A percentile compares a stretch with the other conserved stretches of the same genome.
These are phyloP conservation scores for Zaprionus ghesquierei DNA, from an alignment of 1,140 invertebrate species.

Conservation along the genomic window DNA sequence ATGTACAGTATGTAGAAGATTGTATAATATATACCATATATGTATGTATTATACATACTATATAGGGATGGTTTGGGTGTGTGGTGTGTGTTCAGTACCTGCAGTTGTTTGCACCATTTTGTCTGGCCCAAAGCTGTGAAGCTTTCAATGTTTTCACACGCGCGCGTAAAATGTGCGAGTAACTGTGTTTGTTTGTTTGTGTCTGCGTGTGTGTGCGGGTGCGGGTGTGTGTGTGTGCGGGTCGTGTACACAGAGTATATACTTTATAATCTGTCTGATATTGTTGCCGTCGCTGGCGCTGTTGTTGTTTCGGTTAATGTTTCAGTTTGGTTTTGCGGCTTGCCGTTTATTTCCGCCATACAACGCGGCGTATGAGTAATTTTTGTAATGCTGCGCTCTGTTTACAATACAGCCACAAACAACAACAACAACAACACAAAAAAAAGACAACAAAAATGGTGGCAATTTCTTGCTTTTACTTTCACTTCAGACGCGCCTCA, in stretches of 20 bases:
- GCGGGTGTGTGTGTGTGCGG: background rate
- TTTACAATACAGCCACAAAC: slow-evolving; percentile 14
- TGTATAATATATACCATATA: slow-evolving; percentile 1
- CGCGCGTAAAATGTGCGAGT: slow-evolving; percentile 29
- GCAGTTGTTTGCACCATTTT: slow-evolving; percentile 75
- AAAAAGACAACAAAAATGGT: background rate
- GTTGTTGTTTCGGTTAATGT: slow-evolving; percentile 2
- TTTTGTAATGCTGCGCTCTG: background rate
- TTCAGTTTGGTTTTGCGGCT: slow-evolving; percentile 4
- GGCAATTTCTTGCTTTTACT: background rate
- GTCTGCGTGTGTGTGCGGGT: background rate
- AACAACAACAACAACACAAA: background rate
- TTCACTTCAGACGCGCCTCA: slow-evolving; percentile 4
- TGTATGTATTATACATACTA: background rate
- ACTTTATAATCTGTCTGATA: slow-evolving; percentile 24
- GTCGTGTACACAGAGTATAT: slow-evolving; percentile 9
- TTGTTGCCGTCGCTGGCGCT: background rate
- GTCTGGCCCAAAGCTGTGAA: slow-evolving; percentile 31
- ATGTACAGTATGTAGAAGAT: background rate
- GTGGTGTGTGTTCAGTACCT: slow-evolving; percentile 46
- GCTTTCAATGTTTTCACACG: slow-evolving; percentile 47
- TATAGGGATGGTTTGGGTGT: too few species aligned
- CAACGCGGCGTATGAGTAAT: slow-evolving; percentile 30
- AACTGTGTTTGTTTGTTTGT: background rate
- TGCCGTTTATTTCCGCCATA: background rate